Conservation (phyloP, 2,113 vertebrate genomes). For the Natator depressus region DNA sequence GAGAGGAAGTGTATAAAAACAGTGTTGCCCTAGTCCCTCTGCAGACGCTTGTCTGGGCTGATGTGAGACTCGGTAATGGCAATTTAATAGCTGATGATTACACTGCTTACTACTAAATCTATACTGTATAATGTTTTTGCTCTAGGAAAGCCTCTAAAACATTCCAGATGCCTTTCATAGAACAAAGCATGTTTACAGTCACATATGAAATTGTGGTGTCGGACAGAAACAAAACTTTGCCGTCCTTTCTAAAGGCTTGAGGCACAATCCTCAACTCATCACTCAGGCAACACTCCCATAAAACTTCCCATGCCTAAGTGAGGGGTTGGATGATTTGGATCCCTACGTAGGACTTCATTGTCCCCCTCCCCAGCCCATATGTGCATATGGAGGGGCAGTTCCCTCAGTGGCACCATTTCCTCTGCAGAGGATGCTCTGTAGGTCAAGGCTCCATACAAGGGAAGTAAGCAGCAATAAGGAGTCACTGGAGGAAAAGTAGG, state of each 20-base stretch:
- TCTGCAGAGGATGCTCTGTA: background rate
- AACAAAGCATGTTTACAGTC: slow-evolving; percentile 11
- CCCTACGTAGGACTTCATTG: background rate
- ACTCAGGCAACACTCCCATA: background rate
- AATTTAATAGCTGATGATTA: slow-evolving; percentile 27
- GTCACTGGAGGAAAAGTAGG: background rate
- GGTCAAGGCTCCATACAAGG: background rate
- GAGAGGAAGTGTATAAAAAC: background rate
- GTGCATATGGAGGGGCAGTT: background rate
- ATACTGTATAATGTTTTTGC: background rate
- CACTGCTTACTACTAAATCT: background rate
- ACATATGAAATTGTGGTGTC: slow-evolving; percentile 35
- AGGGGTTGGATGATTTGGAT: background rate
- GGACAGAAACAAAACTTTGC: background rate
- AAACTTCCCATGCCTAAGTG: background rate
- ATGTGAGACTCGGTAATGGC: background rate
- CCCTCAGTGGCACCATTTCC: background rate
- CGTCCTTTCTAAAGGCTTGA: background rate
- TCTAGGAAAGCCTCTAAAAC: slow-evolving; percentile 26
- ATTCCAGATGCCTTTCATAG: background rate
- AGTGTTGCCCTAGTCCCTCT: background rate
- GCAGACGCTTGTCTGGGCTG: background rate
- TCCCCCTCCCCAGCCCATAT: background rate
- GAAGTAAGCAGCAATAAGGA: background rate
- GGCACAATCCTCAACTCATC: background rate